These are phyloP conservation scores for Zoanthus sansibaricus DNA, from an alignment of 92 coral and sea anemone genomes.

Conservation along the genomic window DNA sequence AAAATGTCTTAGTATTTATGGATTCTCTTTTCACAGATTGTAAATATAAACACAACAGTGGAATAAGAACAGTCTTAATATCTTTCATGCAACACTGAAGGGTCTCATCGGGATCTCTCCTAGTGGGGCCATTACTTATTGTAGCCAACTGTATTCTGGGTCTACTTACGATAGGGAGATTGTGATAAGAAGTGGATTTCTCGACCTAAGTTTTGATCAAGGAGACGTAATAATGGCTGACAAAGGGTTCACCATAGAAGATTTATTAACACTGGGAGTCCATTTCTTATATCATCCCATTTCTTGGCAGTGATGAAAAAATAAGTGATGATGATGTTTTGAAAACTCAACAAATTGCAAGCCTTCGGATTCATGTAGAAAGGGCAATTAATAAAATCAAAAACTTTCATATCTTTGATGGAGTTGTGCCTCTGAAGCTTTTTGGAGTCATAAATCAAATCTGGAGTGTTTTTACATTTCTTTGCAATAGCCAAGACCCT, in stretches of 20 bases:
- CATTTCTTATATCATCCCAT: neutral
- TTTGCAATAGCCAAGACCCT: neutral
- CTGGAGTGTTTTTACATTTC: neutral
- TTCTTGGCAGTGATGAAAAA: slow-evolving; percentile 1
- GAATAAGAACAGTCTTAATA: no score
- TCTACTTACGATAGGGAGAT: slow-evolving; percentile 1
- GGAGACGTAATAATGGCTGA: neutral
- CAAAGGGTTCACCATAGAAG: neutral
- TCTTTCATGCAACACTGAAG: neutral
- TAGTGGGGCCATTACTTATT: slow-evolving; percentile 2
- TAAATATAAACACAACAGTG: no score
- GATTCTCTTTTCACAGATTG: no score
- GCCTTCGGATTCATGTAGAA: slow-evolving; percentile 3
- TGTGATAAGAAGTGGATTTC: slow-evolving; percentile 1
- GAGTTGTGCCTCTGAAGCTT: neutral
- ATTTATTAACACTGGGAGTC: neutral
- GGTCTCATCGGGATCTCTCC: slow-evolving; percentile 24
- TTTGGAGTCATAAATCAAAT: neutral
- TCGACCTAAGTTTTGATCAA: neutral
- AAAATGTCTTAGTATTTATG: no score
- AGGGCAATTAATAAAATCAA: slow-evolving; percentile 6
- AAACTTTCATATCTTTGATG: slow-evolving; percentile 1
- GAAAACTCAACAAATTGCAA: neutral
- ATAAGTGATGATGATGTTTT: neutral
- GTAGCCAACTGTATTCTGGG: neutral